Percentiles rank a stretch among this genome's conserved stretches.
These are phyloP conservation scores for Propithecus coquereli DNA, from an alignment of 2,113 vertebrate species.

Conservation along the genomic window DNA sequence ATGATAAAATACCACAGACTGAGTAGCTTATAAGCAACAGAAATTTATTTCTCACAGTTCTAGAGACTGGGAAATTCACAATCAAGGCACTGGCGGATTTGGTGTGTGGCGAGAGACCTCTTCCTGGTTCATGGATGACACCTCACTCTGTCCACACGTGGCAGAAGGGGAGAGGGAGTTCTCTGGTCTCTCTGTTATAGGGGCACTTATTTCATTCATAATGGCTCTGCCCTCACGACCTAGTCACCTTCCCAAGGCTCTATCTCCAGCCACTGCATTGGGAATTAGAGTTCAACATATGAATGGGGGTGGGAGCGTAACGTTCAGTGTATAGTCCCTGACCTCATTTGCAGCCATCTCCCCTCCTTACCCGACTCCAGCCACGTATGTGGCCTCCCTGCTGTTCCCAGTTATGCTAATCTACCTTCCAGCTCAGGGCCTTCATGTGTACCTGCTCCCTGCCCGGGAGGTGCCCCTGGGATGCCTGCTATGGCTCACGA, in stretches of 20 bases:
- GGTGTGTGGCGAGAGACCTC: not conserved
- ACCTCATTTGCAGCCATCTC: not conserved
- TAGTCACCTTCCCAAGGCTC: not conserved
- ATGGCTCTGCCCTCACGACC: not conserved
- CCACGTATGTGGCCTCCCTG: not conserved
- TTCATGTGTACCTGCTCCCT: not conserved
- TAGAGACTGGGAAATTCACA: not conserved
- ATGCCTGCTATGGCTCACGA: not conserved
- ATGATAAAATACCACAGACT: not conserved
- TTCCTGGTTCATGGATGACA: not conserved
- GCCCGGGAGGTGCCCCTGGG: not conserved
- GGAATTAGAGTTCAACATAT: not conserved
- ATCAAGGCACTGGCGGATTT: not conserved
- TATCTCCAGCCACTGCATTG: not conserved
- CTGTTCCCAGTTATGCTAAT: not conserved
- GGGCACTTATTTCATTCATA: too few species aligned
- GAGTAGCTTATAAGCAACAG: not conserved
- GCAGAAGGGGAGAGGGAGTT: not conserved
- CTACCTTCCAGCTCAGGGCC: not conserved
- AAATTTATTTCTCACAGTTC: not conserved
- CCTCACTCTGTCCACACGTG: not conserved
- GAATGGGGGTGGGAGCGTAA: not conserved
- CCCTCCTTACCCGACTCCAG: not conserved
- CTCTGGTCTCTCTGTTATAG: not conserved
- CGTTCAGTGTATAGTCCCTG: not conserved